A percentile compares a stretch with the other conserved stretches of the same genome.
These are phyloP conservation scores for Caenorhabditis sulstoni DNA, from an alignment of 2,888 invertebrate species.

Conservation along the genomic window DNA sequence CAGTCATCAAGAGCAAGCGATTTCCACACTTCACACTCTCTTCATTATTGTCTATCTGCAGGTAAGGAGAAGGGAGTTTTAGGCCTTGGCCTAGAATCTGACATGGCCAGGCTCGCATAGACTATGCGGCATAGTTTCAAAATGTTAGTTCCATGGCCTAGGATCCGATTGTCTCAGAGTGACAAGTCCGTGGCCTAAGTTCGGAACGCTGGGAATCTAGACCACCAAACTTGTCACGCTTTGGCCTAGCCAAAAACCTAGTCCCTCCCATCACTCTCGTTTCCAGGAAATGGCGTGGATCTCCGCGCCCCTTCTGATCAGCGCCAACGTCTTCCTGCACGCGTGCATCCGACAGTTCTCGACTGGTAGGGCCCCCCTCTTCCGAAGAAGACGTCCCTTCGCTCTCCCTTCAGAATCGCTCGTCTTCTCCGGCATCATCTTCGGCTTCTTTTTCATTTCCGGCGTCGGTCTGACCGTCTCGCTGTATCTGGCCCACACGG, in stretches of 20 bases:
- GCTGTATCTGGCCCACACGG: conserved; percentile 59
- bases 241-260: not conserved
- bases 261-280: too few relatives aligned
- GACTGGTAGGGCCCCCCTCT: conserved; percentile 16
- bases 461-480: conserved; percentile 58
- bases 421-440: conserved; percentile 57
- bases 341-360: conserved; percentile 62
- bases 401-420: conserved; percentile 64
- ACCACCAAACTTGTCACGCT: not conserved
- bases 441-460: conserved; percentile 60
- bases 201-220: too few relatives aligned
- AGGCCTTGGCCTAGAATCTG: not conserved
- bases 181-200: too few relatives aligned
- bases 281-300: conserved; percentile 69
- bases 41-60: conserved; percentile 69
- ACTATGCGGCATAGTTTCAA: too few relatives aligned
- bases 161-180: too few relatives aligned
- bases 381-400: too few relatives aligned
- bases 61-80: conserved; percentile 24
- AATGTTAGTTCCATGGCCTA: too few relatives aligned
- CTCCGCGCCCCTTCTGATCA: conserved; percentile 63
- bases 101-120: too few relatives aligned
- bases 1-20: conserved; percentile 53
- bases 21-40: conserved; percentile 67
- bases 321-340: conserved; percentile 66